phyloP scores from a whole-genome alignment of 1,140 invertebrate genomes.

The Temnothorax nylanderi region DNA sequence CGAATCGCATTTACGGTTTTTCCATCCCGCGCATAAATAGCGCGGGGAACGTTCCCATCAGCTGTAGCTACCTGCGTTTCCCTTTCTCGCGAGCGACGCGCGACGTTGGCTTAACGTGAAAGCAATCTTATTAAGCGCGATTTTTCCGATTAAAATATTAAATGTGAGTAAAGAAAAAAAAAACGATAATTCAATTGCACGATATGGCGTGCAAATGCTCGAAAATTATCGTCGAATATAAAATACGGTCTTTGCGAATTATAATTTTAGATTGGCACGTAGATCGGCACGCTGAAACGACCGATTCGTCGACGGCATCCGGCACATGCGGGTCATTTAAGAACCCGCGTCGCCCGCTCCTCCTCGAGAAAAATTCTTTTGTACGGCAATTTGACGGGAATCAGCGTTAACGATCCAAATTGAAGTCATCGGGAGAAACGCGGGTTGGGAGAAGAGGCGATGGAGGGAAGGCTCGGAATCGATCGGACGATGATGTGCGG shows the following conservation, averaged over 20 bases:
- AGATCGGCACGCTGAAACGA: not conserved
- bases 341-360: slow-evolving; percentile 2
- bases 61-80: slow-evolving; percentile 27
- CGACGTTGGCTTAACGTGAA: not conserved
- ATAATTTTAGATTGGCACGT: slow-evolving; percentile 9
- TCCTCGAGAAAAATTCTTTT: slow-evolving; percentile 35
- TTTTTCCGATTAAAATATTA: slow-evolving; percentile 23
- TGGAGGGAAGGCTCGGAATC: not conserved
- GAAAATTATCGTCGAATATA: not conserved
- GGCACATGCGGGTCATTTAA: slow-evolving; percentile 51
- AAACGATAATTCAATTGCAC: not conserved
- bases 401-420: slow-evolving; percentile 60
- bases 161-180: not conserved
- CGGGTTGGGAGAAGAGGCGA: not conserved
- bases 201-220: not conserved
- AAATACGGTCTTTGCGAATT: slow-evolving; percentile 10
- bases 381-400: slow-evolving; percentile 55
- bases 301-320: not conserved
- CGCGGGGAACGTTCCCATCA: slow-evolving; percentile 1
- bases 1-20: slow-evolving; percentile 34
- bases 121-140: slow-evolving; percentile 8
- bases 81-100: not conserved
- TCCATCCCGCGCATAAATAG: slow-evolving; percentile 30
- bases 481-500: slow-evolving; percentile 32
- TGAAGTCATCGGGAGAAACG: slow-evolving; percentile 38